Evolutionary conservation across 2,113 vertebrate genomes (phyloP), one percentile per base, ranked within the genome.

Genomic region (Petromus typicus): DNA sequence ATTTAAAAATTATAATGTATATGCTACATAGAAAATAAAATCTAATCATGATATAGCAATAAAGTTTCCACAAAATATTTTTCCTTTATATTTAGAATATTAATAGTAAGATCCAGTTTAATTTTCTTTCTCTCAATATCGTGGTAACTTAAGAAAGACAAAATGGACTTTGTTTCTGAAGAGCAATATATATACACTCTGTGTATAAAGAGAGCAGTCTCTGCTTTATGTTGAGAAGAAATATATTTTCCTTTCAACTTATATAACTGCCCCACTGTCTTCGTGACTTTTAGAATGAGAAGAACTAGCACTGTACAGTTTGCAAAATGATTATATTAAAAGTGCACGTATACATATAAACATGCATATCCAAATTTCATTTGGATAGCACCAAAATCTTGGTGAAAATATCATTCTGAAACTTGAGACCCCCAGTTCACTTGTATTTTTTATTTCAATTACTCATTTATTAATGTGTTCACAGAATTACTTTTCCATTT

Each of bases 141-240:
- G 64, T 88, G 6, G 20, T 56, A 76, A 95, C 71, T 82, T 85
- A 85, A 90, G 71, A 81, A 90, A 81, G 94, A 32, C 51, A 94
- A 88, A 95, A 20, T 69, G 45, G 94, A 80, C 93, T 84, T 95
- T 94, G n/a, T 86, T 89, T 93, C 69, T 51, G 43, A 86, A 89
- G 90, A 88, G n/a, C 27, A 82, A 56, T 89, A 37, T 91, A 57
- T 89, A 45, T 1, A 89, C n/a, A n/a, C 23, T 57, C 14, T 37
- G 57, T 67, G 14, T 64, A 10, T 63, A 87, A 90, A 87, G 83
- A 95, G 14, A 43, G 43, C 7, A 76, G 87, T 66, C 10, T 91
- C n/a, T 66, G 0, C 14, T 64, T 86, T 66, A 34, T 64, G 54
- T 56, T 67, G n/a, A 61, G 23, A 86, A 78, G 40, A 95, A 95